Evolutionary conservation across 1,140 invertebrate species (phyloP), one percentile per base, ranked within the genome.

Genomic region (Trachelipus rathkii): DNA sequence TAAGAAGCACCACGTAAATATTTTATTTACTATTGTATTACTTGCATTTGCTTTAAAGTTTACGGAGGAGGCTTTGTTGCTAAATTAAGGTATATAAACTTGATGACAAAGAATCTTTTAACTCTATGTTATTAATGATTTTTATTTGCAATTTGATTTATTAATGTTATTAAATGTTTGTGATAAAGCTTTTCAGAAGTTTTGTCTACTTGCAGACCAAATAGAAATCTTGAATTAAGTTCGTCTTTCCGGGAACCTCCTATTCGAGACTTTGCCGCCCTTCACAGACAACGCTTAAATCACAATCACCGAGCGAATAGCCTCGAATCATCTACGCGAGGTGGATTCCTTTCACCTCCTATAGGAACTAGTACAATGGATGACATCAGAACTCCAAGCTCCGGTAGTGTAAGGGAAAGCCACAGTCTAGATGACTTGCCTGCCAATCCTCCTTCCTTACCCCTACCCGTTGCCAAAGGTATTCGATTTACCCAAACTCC

Each of bases 291-390:
- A 33, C 66, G 68, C 46, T 11, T 75, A 7, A 75, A 67, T 33
- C 44, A 60, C 6, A 44, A 43, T 7, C 53, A 44, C 0, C 73
- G 73, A 43, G 73, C 73, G 4, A 71, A 67, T 66, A 80, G 79
- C 46, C 45, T 80, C 10, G 79, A 80, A 19, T 74, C 75, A 60
- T 75, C 76, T 11, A 73, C 75, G 9, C 44, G 75, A 60, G 75
- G 74, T 73, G 77, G 79, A 43, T 73, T 80, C 15, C 74, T 80
- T 10, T 80, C 73, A 68, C 79, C 79, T 7, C 79, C 79, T 10
- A 13, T 44, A 10, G 10, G 33, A 44, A 6, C 72, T 9, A 10
- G 10, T 23, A 44, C 11, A 45, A 23, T 45, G 15, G 70, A 66
- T 8, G 69, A 67, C 19, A 23, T 44, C 21, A 13, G 23, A n/a